Percentiles rank a stretch among this genome's conserved stretches.
These are phyloP conservation scores for Bambusicola thoracicus DNA, from an alignment of 2,113 vertebrate species.

Conservation along the genomic window DNA sequence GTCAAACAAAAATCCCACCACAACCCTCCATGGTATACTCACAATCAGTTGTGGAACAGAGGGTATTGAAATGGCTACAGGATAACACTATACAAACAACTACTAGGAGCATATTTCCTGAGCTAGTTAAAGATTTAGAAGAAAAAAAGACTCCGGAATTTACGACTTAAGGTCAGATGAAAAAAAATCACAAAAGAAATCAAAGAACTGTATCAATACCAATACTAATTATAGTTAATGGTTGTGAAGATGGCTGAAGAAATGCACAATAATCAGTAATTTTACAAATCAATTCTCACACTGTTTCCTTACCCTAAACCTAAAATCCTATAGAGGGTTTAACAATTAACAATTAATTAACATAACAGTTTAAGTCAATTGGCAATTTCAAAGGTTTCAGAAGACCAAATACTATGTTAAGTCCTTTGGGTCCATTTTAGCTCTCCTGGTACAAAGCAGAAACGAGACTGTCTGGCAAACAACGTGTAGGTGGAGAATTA, in stretches of 20 bases:
- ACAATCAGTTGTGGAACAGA: not conserved
- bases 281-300: not conserved
- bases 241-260: not conserved
- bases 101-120: not conserved
- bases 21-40: not conserved
- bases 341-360: not conserved
- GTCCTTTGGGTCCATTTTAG: not conserved
- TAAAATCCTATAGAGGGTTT: not conserved
- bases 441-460: not conserved
- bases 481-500: not conserved
- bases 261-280: not conserved
- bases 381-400: not conserved
- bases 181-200: not conserved
- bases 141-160: not conserved
- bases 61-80: constrained; percentile 18
- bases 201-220: not conserved
- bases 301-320: not conserved
- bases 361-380: not conserved
- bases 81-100: not conserved
- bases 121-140: not conserved
- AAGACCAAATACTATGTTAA: not conserved
- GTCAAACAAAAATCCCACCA: not conserved
- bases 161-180: not conserved
- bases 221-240: not conserved
- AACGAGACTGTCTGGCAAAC: not conserved